Conservation (phyloP, 64 coral and sea anemone genomes). For the Montipora capricornis region DNA sequence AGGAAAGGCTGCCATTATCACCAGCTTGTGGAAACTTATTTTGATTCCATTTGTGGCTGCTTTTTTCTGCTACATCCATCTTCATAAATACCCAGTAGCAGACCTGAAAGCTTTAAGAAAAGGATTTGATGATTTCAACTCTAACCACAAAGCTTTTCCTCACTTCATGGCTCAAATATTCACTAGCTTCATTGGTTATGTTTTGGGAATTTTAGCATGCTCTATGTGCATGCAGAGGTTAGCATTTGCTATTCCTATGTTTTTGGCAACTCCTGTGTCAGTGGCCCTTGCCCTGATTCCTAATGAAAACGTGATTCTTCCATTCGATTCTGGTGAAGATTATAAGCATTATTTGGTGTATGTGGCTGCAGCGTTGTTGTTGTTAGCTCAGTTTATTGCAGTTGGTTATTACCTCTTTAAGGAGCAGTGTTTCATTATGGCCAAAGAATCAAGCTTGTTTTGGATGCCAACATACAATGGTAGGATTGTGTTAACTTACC, state of each 20-base stretch:
- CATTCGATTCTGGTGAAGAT: background rate
- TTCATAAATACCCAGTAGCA: background rate
- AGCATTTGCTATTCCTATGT: slow-evolving; percentile 66
- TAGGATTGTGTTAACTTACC: background rate
- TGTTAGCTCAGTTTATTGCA: slow-evolving; percentile 71
- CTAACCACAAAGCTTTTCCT: background rate
- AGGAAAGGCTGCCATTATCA: slow-evolving; percentile 68
- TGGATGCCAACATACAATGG: slow-evolving; percentile 97
- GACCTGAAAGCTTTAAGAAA: background rate
- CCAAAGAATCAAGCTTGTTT: slow-evolving; percentile 88
- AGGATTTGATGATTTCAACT: slow-evolving; percentile 46
- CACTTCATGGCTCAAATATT: slow-evolving; percentile 71
- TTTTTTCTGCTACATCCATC: slow-evolving; percentile 2
- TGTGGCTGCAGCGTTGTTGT: slow-evolving; percentile 28
- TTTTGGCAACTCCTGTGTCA: slow-evolving; percentile 58
- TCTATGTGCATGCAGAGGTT: slow-evolving; percentile 67
- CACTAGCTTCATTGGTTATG: slow-evolving; percentile 69
- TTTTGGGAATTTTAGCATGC: slow-evolving; percentile 73
- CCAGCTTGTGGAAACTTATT: slow-evolving; percentile 52
- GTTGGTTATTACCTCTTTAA: slow-evolving; percentile 90
- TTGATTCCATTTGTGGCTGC: slow-evolving; percentile 63
- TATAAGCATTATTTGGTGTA: background rate
- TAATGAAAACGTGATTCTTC: background rate
- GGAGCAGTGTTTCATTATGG: slow-evolving; percentile 84
- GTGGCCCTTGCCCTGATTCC: slow-evolving; percentile 18